Evolutionary conservation across 2,888 invertebrate genomes (phyloP).

Genomic region (Scaptodrosophila latifasciaeformis): DNA sequence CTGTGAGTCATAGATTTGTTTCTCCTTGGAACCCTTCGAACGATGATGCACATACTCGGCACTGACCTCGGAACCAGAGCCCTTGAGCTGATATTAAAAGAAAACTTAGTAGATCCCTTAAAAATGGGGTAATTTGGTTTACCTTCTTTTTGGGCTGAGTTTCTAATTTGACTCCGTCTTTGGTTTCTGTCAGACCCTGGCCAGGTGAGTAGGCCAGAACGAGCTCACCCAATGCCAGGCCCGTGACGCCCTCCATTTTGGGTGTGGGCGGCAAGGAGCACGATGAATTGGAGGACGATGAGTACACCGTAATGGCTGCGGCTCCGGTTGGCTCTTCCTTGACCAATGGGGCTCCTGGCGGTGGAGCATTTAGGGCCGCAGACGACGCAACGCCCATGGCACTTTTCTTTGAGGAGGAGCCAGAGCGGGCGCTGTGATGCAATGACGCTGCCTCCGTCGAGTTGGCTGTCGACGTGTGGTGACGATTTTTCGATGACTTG

Average conservation of each 20-base stretch:
- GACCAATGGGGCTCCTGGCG: background rate
- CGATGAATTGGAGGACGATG: conserved; percentile 70
- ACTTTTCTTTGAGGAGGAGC: conserved; percentile 38
- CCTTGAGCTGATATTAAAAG: conserved; percentile 35
- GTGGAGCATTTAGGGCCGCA: conserved; percentile 3
- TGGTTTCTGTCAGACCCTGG: conserved; percentile 19
- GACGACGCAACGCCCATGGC: conserved; percentile 31
- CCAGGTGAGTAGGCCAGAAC: conserved; percentile 46
- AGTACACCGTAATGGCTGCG: conserved; percentile 50
- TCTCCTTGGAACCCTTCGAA: conserved; percentile 47
- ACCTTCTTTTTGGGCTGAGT: conserved; percentile 58
- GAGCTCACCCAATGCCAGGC: conserved; percentile 18
- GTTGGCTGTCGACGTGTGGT: conserved; percentile 47
- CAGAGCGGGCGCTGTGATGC: conserved; percentile 20
- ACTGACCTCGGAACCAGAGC: conserved; percentile 11
- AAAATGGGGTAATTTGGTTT: background rate
- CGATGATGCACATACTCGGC: conserved; percentile 37
- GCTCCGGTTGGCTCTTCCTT: conserved; percentile 29
- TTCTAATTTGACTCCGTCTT: conserved; percentile 12
- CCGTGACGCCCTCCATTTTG: conserved; percentile 32
- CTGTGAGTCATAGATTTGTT: conserved; percentile 25
- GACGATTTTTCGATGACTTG: conserved; percentile 57
- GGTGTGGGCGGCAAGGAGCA: conserved; percentile 69
- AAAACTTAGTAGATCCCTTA: no score
- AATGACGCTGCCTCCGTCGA: conserved; percentile 26